Evolutionary conservation across 37 sponge, comb jelly and placozoan genomes (phyloP).

Genomic region (Haliclona indistincta): DNA sequence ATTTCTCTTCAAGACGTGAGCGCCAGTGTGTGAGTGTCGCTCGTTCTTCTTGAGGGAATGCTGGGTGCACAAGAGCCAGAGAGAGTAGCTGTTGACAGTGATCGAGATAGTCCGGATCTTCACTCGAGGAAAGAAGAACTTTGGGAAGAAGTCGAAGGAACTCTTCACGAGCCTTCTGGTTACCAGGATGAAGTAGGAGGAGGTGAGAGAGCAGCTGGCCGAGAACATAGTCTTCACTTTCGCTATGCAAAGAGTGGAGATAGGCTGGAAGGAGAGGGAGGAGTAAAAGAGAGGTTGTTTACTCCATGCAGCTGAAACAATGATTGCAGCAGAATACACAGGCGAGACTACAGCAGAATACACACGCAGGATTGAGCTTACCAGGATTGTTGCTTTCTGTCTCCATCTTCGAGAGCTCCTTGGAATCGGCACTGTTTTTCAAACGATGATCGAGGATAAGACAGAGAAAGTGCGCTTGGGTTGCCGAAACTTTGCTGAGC

Average conservation of each 20-base stretch:
- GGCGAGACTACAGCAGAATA: neutral
- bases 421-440: conserved; percentile 48
- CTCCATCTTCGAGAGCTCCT: conserved; percentile 66
- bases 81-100: conserved; percentile 90
- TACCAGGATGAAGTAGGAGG: conserved; percentile 83
- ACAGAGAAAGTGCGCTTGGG: conserved; percentile 85
- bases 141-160: conserved; percentile 90
- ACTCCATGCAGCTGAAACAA: neutral
- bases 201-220: conserved; percentile 64
- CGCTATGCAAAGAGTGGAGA: conserved; percentile 64
- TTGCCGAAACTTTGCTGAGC: conserved; percentile 69
- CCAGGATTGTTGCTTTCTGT: conserved; percentile 80
- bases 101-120: conserved; percentile 69
- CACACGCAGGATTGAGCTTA: conserved; percentile 22
- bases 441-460: conserved; percentile 70
- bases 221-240: conserved; percentile 61
- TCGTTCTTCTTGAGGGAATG: conserved; percentile 84
- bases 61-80: conserved; percentile 88
- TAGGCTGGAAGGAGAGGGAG: conserved; percentile 44
- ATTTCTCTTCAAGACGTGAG: conserved; percentile 66
- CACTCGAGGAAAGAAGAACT: conserved; percentile 66
- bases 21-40: conserved; percentile 78
- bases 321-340: neutral
- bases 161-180: conserved; percentile 61
- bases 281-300: neutral